Conservation (phyloP, 2,113 vertebrate genomes). For the Calcarius ornatus region DNA sequence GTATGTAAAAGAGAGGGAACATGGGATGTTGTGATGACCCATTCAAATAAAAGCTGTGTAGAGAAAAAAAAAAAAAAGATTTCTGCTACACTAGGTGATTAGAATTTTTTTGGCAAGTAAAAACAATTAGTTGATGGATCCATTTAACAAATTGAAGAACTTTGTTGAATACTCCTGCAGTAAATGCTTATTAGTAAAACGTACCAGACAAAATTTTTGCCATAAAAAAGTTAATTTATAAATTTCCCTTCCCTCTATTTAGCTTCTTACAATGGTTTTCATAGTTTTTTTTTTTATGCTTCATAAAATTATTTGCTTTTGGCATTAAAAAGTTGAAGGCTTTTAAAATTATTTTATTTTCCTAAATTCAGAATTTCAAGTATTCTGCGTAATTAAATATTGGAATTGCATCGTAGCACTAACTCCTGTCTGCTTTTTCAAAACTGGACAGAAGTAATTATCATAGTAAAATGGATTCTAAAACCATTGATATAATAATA, state of each 20-base stretch:
- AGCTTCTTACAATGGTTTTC: neutral
- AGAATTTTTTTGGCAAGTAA: neutral
- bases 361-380: neutral
- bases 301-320: neutral
- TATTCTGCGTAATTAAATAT: neutral
- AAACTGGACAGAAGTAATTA: neutral
- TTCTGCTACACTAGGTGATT: neutral
- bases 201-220: neutral
- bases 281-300: neutral
- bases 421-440: neutral
- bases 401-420: neutral
- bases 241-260: neutral
- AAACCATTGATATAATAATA: neutral
- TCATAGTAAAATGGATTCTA: constrained; percentile 12
- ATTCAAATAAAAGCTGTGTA: neutral
- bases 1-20: neutral
- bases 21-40: neutral
- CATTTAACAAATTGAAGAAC: neutral
- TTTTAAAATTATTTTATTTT: neutral
- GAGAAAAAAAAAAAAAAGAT: neutral
- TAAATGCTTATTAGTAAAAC: neutral
- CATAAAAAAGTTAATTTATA: neutral
- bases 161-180: neutral
- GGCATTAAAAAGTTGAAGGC: neutral
- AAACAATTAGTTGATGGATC: neutral